Base-by-base conservation (phyloP, 2,888 invertebrate genomes). In the Opisthograptis luteolata region DNA sequence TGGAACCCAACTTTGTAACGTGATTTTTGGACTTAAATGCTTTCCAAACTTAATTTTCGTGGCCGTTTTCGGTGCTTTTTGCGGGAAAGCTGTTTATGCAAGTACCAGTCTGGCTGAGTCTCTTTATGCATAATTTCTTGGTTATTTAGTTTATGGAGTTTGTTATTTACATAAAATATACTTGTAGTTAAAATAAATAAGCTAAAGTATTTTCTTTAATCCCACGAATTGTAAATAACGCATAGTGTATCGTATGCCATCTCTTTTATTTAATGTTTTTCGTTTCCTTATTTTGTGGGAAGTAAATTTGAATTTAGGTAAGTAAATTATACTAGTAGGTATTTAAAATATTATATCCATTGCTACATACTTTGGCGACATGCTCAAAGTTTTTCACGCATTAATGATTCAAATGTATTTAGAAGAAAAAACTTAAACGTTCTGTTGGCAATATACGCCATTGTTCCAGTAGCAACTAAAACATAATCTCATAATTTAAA, bases 21-120 rank as follows among this genome's bases (percentile, higher is more conserved):
- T 79, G 84, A 87, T 88, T 89, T 89, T 88, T 87, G 87, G 83
- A 84, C 84, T 87, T 88, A 87, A 88, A 84, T 81, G 86, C 76
- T 86, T 87, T 84, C 60, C 61, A 70, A 87, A 88, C 84, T 87
- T 83, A 79, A 85, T 85, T 86, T 65, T 78, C 60, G 76, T 62
- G 79, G 81, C 67, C 76, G 73, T 73, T 76, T 66, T 64, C 50
- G 62, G 58, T 63, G 63, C 68, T 75, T 67, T 68, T 64, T 58
- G 62, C 53, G 57, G 57, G 31, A 67, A 73, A 69, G 72, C 68
- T 78, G 76, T 77, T 79, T 79, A 75, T 74, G 72, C 73, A 66
- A 60, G 57, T 51, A 25, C 12, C 44, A 17, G 50, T 36, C 50
- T 34, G 50, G 35, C 34, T 54, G 46, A 30, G 49, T 54, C 50